Base-by-base conservation (phyloP, 2,113 vertebrate species). In the Craseonycteris thonglongyai region DNA sequence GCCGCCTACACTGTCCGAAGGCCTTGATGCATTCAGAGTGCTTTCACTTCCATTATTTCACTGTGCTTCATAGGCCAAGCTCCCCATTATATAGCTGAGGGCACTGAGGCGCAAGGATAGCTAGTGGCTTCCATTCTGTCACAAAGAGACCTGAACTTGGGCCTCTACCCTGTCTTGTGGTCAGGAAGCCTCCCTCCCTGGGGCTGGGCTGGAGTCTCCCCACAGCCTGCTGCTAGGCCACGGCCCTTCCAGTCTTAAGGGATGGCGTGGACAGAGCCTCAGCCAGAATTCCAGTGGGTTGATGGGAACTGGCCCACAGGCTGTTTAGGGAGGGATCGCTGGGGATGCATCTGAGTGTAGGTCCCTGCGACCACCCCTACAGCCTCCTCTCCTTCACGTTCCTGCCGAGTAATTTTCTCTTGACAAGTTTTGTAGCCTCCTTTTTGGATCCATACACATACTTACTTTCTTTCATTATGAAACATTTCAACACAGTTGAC, bases 41-140 rank as follows among this genome's bases (percentile, higher is more conserved):
- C 87, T 96, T 97, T 97, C 95, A 56, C 95, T 94, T 97, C 96
- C 87, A 90, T 76, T 92, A 87, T 88, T 71, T 80, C 80, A 38
- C 18, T 7, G 45, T 18, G 59, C 0, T 0, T 26, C 26, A 6
- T 15, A 68, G 84, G 71, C 40, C 78, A 30, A 26, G 51, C 9
- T 69, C 35, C 51, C 92, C 45, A 3, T 21, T 40, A 33, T 33
- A 74, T 6, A 38, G 47, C 33, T 18, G 51, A 38, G 2, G 81
- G 81, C 51, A 22, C n/a, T 0, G 63, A 91, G 91, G 56, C 4
- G 7, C 0, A 5, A 2, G 68, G 68, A 0, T 0, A 8, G 0
- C 45, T 11, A 1, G 1, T 13, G 21, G 9, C 12, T 26, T 4
- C 19, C 0, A 0, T 63, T 47, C 16, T 0, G 24, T 40, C 58